These are phyloP conservation scores for Dreissena rostriformis DNA, from an alignment of 1,140 invertebrate genomes.

Conservation along the genomic window DNA sequence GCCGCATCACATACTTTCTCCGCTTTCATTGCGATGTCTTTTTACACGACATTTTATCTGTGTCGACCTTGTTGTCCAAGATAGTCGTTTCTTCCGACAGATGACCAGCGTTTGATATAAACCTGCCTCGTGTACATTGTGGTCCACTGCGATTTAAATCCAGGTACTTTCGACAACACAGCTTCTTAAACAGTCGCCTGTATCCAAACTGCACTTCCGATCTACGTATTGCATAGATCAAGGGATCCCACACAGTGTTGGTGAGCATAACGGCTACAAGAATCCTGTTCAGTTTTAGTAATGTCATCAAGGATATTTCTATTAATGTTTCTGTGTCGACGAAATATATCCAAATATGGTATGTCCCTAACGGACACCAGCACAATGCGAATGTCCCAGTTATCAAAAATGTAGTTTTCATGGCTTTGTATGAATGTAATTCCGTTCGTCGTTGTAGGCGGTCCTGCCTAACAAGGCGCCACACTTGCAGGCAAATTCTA, in stretches of 20 bases:
- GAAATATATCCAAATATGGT: not conserved
- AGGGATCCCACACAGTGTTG: not conserved
- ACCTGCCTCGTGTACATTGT: too few relatives aligned
- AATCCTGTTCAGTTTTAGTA: not conserved
- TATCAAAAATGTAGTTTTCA: not conserved
- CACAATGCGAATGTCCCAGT: not conserved
- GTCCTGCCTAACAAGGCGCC: not conserved
- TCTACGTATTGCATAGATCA: not conserved
- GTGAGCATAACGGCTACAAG: not conserved
- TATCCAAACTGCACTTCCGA: not conserved
- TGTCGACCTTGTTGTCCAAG: too few relatives aligned
- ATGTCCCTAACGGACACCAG: not conserved
- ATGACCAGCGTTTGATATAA: too few relatives aligned
- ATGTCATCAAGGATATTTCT: not conserved
- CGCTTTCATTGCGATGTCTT: too few relatives aligned
- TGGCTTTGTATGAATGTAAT: not conserved
- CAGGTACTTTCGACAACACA: too few relatives aligned
- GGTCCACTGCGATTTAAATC: too few relatives aligned
- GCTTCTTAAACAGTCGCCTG: not conserved
- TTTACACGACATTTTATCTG: too few relatives aligned
- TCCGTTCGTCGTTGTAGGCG: not conserved
- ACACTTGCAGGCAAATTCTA: not conserved
- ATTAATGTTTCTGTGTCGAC: not conserved
- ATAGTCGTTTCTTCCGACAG: too few relatives aligned
- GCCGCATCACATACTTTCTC: too few relatives aligned